A percentile compares a stretch with the other conserved stretches of the same genome.
Evolutionary conservation across 2,113 vertebrate genomes (phyloP).

Genomic region (Speoplatyrhinus poulsoni): DNA sequence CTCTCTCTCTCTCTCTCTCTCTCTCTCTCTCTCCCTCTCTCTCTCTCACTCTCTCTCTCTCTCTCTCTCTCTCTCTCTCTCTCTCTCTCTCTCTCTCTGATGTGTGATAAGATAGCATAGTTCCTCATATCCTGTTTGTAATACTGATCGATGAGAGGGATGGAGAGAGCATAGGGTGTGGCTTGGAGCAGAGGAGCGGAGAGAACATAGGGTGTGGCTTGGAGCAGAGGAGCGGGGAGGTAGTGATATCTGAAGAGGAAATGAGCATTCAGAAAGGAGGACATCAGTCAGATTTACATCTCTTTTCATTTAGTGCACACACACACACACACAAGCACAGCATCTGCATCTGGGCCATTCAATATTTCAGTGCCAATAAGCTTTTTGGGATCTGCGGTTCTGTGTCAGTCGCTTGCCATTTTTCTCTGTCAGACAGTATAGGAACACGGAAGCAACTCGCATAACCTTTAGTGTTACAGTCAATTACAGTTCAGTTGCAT

Average conservation of each 20-base stretch:
- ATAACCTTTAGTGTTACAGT: conserved; percentile 72
- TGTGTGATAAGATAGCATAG: conserved; percentile 75
- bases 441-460: conserved; percentile 35
- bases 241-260: conserved; percentile 73
- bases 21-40: conserved; percentile 26
- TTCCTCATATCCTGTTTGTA: conserved; percentile 77
- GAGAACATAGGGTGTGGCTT: conserved; percentile 19
- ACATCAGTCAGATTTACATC: conserved; percentile 74
- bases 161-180: conserved; percentile 43
- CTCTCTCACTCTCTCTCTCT: not conserved
- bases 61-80: conserved; percentile 54
- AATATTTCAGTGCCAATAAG: conserved; percentile 55
- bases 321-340: conserved; percentile 9
- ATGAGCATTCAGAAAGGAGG: conserved; percentile 76
- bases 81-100: conserved; percentile 51
- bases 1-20: too few species aligned
- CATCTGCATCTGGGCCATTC: conserved; percentile 35
- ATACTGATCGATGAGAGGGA: conserved; percentile 75
- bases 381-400: conserved; percentile 48
- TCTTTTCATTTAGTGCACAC: conserved; percentile 66
- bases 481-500: conserved; percentile 75
- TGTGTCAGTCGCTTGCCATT: conserved; percentile 51
- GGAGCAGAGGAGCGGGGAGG: conserved; percentile 4
- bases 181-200: not conserved
- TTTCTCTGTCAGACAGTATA: conserved; percentile 18